Percentiles rank a stretch among this genome's conserved stretches.
Conservation (phyloP, 2,113 vertebrate species). For the Egretta garzetta region DNA sequence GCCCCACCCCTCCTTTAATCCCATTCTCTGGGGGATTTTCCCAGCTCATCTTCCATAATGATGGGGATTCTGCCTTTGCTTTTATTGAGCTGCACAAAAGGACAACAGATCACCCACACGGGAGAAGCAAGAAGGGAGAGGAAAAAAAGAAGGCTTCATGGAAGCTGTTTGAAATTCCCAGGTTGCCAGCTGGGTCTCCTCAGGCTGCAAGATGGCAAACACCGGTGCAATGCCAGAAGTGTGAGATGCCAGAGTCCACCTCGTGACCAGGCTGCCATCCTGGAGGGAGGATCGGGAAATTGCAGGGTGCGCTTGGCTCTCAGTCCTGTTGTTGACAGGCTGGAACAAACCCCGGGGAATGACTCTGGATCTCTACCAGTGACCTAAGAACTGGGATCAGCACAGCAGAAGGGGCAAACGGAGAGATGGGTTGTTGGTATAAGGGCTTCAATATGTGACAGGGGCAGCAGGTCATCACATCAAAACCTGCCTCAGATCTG, state of each 20-base stretch:
- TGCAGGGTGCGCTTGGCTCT: not conserved
- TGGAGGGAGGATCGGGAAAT: not conserved
- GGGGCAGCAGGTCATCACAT: not conserved
- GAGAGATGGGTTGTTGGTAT: not conserved
- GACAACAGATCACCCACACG: not conserved
- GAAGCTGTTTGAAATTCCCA: conserved; percentile 10
- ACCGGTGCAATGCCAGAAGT: not conserved
- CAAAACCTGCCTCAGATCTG: not conserved
- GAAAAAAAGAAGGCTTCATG: not conserved
- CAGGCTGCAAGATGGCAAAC: not conserved
- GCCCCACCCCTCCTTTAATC: not conserved
- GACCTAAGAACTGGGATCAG: not conserved
- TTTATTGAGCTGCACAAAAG: not conserved
- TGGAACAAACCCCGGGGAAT: not conserved
- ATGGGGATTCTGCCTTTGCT: not conserved
- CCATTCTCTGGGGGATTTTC: not conserved
- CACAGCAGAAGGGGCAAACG: not conserved
- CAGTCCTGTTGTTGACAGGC: not conserved
- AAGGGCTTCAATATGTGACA: not conserved
- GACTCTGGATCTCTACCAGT: not conserved
- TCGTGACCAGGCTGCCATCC: not conserved
- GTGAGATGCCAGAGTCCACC: not conserved
- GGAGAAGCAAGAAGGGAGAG: not conserved
- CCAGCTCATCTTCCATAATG: not conserved
- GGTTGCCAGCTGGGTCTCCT: not conserved